Evolutionary conservation across 2,888 invertebrate genomes (phyloP).

Genomic region (Sabatieria punctata): DNA sequence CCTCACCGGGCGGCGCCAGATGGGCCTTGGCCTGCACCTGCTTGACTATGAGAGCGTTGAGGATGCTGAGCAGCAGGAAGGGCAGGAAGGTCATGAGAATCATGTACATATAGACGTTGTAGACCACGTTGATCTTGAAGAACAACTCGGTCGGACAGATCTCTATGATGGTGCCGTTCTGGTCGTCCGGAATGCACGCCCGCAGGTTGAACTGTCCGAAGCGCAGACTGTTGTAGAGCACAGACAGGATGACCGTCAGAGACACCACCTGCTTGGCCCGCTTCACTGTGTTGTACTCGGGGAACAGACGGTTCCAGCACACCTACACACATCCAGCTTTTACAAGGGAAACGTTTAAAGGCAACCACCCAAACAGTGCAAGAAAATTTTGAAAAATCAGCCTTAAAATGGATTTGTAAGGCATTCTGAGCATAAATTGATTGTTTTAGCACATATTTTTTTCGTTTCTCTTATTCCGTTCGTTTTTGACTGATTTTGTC

Average conservation of each 20-base stretch:
- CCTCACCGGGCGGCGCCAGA: background rate
- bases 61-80: conserved; percentile 26
- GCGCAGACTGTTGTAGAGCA: conserved; percentile 27
- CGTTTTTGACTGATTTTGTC: too few relatives aligned
- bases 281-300: conserved; percentile 21
- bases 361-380: too few relatives aligned
- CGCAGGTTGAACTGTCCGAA: conserved; percentile 29
- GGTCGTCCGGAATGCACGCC: conserved; percentile 21
- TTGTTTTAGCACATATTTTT: too few relatives aligned
- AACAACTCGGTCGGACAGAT: conserved; percentile 29
- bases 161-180: conserved; percentile 19
- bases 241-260: conserved; percentile 17
- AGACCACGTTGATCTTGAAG: conserved; percentile 16
- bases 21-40: background rate
- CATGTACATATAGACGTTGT: conserved; percentile 29
- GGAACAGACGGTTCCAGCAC: conserved; percentile 5
- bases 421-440: too few relatives aligned
- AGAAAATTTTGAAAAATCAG: too few relatives aligned
- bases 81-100: conserved; percentile 30
- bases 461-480: too few relatives aligned
- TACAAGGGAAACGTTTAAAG: too few relatives aligned
- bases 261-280: conserved; percentile 20
- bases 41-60: conserved; percentile 23
- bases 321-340: background rate
- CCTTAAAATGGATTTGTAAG: too few relatives aligned